Evolutionary conservation across 2,797 vertebrate species (phyloP), one percentile per base, ranked within the genome.

Genomic region (Falco biarmicus): DNA sequence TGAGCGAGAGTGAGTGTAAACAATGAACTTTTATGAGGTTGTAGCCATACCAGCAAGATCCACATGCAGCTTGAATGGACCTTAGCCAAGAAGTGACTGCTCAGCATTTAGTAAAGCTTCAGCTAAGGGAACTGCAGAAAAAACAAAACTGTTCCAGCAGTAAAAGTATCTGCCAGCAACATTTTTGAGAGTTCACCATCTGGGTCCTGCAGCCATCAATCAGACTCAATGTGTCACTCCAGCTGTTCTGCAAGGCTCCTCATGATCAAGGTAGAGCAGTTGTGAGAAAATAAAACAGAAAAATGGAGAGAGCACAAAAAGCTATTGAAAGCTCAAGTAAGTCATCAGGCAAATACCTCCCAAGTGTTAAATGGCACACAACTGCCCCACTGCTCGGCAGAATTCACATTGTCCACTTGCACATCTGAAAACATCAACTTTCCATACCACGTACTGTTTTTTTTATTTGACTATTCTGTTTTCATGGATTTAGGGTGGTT

Each of bases 41-140:
- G 91, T 89, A 97, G 95, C 89, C 82, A 94, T 97, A 96, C 93
- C 88, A 83, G 84, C 93, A 93, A 93, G 90, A 91, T 87, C 92
- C 93, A 97, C 97, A 96, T 93, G 77, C 88, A 97, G 94, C 90
- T 96, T 96, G 90, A 95, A 95, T 98, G 97, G 97, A 97, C 83
- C 53, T 84, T 76, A 96, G 97, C 97, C 98, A 98, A 97, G 93
- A 97, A 97, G 75, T 37, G 50, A 92, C 96, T 97, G 94, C 92
- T 97, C 92, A 90, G 94, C 84, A 93, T 97, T 97, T 98, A 97
- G 89, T 74, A 97, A 97, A 96, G 77, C 92, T 37, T 97, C 96
- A 96, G 82, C 90, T 94, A 95, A 95, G 84, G 87, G 94, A 97
- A 68, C 73, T 3, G 3, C 34, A 83, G 82, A 57, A 95, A 94